A percentile compares a stretch with the other conserved stretches of the same genome.
These are phyloP conservation scores for Sinocyclocheilus rhinocerous DNA, from an alignment of 2,113 vertebrate genomes.

Conservation along the genomic window DNA sequence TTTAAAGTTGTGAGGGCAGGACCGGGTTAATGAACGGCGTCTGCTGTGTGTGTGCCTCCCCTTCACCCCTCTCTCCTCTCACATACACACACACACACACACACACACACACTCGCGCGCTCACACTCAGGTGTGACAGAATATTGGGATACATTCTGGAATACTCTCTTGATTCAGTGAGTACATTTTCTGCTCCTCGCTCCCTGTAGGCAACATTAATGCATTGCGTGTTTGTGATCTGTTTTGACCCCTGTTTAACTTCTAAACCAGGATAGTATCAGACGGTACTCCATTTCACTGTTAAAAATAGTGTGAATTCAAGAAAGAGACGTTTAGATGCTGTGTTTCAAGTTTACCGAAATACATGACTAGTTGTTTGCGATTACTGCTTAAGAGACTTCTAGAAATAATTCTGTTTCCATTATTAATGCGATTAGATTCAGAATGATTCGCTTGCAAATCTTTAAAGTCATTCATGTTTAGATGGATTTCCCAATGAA, in stretches of 20 bases:
- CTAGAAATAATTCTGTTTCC: neutral
- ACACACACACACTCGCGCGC: neutral
- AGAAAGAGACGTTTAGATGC: neutral
- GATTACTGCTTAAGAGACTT: neutral
- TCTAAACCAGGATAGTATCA: slow-evolving; percentile 12
- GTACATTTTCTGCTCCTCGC: neutral
- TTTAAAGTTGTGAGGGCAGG: slow-evolving; percentile 5
- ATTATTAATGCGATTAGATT: neutral
- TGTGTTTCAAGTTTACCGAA: neutral
- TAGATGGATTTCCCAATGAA: neutral
- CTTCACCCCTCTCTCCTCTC: neutral
- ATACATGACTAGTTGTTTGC: neutral
- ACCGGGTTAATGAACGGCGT: slow-evolving; percentile 44
- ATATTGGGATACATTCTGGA: neutral
- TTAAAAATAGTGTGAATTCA: slow-evolving; percentile 13
- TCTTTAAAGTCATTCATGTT: neutral
- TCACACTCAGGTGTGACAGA: slow-evolving; percentile 16
- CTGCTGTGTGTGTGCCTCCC: slow-evolving; percentile 35
- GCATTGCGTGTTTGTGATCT: neutral
- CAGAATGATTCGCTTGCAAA: neutral
- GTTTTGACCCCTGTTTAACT: neutral
- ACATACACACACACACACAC: neutral
- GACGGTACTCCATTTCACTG: slow-evolving; percentile 8
- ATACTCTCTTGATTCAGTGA: slow-evolving; percentile 28
- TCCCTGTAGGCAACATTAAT: neutral